A percentile compares a stretch with the other conserved stretches of the same genome.
Evolutionary conservation across 2,113 vertebrate species (phyloP).

Genomic region (Ursus arctos): DNA sequence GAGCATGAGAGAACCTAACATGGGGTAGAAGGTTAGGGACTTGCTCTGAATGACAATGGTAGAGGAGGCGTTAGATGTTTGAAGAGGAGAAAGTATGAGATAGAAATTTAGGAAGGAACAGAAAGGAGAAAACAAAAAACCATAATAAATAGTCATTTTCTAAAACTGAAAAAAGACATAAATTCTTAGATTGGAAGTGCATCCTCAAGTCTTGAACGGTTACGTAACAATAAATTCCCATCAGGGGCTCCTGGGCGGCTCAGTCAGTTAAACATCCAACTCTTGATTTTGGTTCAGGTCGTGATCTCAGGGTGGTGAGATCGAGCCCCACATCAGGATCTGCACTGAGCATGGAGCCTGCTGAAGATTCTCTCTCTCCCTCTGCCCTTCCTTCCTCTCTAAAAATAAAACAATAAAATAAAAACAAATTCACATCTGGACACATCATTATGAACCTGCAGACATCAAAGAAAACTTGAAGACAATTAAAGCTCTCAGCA

Average conservation of each 20-base stretch:
- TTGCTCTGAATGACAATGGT: not conserved
- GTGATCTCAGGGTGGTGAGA: not conserved
- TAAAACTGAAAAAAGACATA: not conserved
- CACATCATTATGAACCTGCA: not conserved
- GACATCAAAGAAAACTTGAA: not conserved
- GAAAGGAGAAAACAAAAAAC: not conserved
- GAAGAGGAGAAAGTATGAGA: not conserved
- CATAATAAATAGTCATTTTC: not conserved
- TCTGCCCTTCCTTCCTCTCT: not conserved
- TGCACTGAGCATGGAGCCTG: not conserved
- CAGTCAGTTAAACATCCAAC: not conserved
- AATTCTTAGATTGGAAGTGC: not conserved
- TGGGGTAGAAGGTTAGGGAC: not conserved
- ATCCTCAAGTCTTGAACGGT: not conserved
- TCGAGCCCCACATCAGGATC: not conserved
- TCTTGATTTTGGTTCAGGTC: not conserved
- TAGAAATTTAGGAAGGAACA: slow-evolving; percentile 34
- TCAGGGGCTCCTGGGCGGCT: not conserved
- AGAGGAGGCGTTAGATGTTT: not conserved
- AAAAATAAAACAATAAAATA: not conserved
- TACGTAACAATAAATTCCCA: not conserved
- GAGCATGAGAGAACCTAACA: not conserved
- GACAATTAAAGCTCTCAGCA: slow-evolving; percentile 1
- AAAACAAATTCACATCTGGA: not conserved
- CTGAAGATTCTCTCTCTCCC: not conserved